These are phyloP conservation scores for Leptopilina boulardi DNA, from an alignment of 1,140 invertebrate genomes.

Conservation along the genomic window DNA sequence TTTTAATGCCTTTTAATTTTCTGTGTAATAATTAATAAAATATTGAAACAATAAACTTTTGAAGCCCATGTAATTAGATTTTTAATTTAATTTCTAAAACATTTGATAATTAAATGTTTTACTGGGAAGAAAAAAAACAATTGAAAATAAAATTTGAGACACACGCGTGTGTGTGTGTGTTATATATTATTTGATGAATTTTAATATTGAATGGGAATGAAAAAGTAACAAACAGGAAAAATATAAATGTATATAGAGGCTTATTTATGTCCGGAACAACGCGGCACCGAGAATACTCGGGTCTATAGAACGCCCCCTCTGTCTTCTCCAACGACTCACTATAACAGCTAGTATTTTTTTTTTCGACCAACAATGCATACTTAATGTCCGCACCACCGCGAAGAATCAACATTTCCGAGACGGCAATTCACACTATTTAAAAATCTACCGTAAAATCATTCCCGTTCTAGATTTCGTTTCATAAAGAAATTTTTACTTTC, in stretches of 20 bases:
- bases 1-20: too few species aligned
- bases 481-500: neutral
- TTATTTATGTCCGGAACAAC: slow-evolving; percentile 4
- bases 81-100: too few species aligned
- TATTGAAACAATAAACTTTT: too few species aligned
- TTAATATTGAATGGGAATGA: too few species aligned
- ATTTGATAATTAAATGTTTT: too few species aligned
- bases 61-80: too few species aligned
- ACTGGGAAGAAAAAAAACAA: too few species aligned
- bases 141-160: too few species aligned
- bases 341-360: slow-evolving; percentile 18
- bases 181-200: too few species aligned
- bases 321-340: slow-evolving; percentile 19
- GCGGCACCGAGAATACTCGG: neutral
- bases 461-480: neutral
- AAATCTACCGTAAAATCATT: slow-evolving; percentile 18
- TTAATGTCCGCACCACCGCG: slow-evolving; percentile 23
- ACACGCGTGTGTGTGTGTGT: too few species aligned
- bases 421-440: neutral
- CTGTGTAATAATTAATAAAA: too few species aligned
- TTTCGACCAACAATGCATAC: slow-evolving; percentile 21
- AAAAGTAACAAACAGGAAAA: too few species aligned
- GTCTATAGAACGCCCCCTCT: slow-evolving; percentile 12
- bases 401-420: slow-evolving; percentile 18
- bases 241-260: neutral